A percentile compares a stretch with the other conserved stretches of the same genome.
phyloP scores from a whole-genome alignment of 35 echinoderm and acorn worm species.

The Ophioderma brevispina region DNA sequence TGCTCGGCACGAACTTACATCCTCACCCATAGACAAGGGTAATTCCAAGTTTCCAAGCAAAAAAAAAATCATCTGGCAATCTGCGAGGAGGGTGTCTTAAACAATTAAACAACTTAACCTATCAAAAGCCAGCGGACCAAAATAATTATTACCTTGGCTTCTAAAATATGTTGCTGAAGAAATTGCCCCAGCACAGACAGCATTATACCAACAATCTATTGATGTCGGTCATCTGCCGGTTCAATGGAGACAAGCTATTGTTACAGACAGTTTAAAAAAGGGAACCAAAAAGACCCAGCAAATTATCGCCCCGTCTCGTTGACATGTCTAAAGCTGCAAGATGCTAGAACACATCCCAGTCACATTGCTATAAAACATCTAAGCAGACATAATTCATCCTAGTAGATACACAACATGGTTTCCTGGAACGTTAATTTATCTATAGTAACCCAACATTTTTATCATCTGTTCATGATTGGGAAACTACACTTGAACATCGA shows the following conservation, averaged over 20 bases:
- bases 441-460: slow-evolving; percentile 47
- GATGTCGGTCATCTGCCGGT: slow-evolving; percentile 26
- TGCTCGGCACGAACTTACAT: not conserved
- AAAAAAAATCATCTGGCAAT: not conserved
- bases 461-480: slow-evolving; percentile 34
- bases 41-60: slow-evolving; percentile 16
- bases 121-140: slow-evolving; percentile 43
- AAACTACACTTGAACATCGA: slow-evolving; percentile 18
- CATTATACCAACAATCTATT: slow-evolving; percentile 54
- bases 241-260: slow-evolving; percentile 46
- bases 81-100: slow-evolving; percentile 3
- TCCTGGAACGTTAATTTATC: slow-evolving; percentile 40
- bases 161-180: slow-evolving; percentile 38
- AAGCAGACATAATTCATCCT: slow-evolving; percentile 40
- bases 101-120: slow-evolving; percentile 50
- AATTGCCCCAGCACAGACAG: slow-evolving; percentile 19
- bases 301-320: slow-evolving; percentile 55
- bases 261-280: slow-evolving; percentile 39
- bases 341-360: slow-evolving; percentile 47
- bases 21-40: no score
- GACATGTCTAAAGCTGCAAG: slow-evolving; percentile 48
- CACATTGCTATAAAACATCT: slow-evolving; percentile 55
- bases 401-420: slow-evolving; percentile 61
- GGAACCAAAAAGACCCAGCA: slow-evolving; percentile 24
- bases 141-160: slow-evolving; percentile 27